A percentile compares a stretch with the other conserved stretches of the same genome.
These are phyloP conservation scores for Callospermophilus lateralis DNA, from an alignment of 2,113 vertebrate species.

Conservation along the genomic window DNA sequence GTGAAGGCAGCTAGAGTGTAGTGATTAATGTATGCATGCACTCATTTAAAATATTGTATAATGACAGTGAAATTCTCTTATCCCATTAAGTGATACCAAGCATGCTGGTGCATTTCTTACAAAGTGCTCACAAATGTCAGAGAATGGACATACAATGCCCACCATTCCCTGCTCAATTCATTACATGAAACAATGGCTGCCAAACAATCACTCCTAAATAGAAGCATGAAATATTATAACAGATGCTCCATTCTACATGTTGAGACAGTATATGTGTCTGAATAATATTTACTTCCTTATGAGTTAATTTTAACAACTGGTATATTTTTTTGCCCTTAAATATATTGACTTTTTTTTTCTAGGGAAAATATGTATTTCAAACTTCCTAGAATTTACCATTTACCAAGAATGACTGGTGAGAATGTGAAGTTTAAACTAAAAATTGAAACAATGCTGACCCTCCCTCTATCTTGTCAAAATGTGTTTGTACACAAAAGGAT, in stretches of 20 bases:
- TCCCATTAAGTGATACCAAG: neutral
- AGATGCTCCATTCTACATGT: conserved; percentile 40
- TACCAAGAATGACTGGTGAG: neutral
- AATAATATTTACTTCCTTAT: conserved; percentile 66
- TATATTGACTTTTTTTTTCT: neutral
- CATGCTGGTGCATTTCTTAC: neutral
- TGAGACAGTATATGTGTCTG: conserved; percentile 6
- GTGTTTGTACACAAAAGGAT: neutral
- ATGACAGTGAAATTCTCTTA: neutral
- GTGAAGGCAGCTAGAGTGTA: neutral
- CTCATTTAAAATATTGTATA: neutral
- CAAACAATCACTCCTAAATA: conserved; percentile 12
- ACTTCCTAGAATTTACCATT: neutral
- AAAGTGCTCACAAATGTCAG: neutral
- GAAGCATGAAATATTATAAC: conserved; percentile 46
- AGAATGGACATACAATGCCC: accelerated
- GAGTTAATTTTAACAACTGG: conserved; percentile 65
- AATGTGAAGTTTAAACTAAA: neutral
- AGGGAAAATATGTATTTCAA: neutral
- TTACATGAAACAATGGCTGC: neutral
- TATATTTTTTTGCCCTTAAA: neutral
- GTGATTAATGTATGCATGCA: neutral
- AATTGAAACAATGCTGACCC: neutral
- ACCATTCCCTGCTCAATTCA: neutral
- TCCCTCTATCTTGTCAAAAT: neutral